phyloP scores from a whole-genome alignment of 2,888 invertebrate genomes.

The Drosophila seclusa region DNA sequence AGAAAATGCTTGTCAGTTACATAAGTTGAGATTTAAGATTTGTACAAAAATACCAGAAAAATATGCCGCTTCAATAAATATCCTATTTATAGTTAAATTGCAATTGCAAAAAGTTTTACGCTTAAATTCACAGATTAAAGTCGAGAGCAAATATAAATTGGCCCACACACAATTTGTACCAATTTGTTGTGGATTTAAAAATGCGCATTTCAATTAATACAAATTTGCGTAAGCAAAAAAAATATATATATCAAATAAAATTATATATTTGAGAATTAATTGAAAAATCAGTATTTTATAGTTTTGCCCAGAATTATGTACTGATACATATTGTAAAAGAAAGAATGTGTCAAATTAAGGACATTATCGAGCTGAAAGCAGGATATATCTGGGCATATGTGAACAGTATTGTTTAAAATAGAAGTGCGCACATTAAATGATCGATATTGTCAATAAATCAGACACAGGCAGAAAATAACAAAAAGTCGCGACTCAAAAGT shows the following conservation, averaged over 20 bases:
- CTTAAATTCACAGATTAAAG: background rate
- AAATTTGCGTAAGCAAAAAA: slow-evolving; percentile 18
- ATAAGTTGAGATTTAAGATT: background rate
- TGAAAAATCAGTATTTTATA: background rate
- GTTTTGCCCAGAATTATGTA: background rate
- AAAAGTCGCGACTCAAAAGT: slow-evolving; percentile 21
- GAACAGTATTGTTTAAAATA: slow-evolving; percentile 4
- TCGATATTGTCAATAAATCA: slow-evolving; percentile 48
- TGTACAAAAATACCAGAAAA: background rate
- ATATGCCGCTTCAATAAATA: background rate
- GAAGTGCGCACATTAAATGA: slow-evolving; percentile 58
- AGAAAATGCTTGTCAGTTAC: background rate
- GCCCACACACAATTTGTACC: slow-evolving; percentile 11
- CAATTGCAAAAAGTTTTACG: background rate
- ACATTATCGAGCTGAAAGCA: background rate
- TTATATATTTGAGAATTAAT: background rate
- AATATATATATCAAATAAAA: slow-evolving; percentile 1
- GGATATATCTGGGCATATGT: slow-evolving; percentile 6
- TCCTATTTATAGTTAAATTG: background rate
- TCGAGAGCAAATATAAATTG: background rate
- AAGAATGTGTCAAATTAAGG: background rate
- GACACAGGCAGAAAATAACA: slow-evolving; percentile 21
- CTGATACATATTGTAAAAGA: background rate
- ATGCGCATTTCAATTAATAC: slow-evolving; percentile 56
- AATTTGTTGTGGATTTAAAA: slow-evolving; percentile 20